Evolutionary conservation across 2,888 invertebrate species (phyloP), one percentile per base, ranked within the genome.

Genomic region (Phaedon cochleariae): DNA sequence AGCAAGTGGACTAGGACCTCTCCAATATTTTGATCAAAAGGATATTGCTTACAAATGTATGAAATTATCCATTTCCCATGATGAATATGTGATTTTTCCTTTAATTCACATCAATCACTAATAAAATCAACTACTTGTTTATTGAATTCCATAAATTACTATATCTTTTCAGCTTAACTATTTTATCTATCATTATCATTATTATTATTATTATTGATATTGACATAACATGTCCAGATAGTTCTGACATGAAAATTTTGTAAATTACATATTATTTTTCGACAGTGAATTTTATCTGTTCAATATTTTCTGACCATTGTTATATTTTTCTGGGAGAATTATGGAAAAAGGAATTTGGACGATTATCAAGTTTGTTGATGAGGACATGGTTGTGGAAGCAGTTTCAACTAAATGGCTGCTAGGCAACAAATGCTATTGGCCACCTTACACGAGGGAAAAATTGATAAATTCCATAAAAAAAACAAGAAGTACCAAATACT

Each of bases 341-440:
- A 46, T 46, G 46, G 46, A 46, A 46, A 17, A 31, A 54, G 31
- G 17, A 17, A 59, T 48, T 29, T 59, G 59, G 49, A 48, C 49
- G 21, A 48, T 59, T 29, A 49, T 48, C 31, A 59, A 20, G 48
- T 59, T 59, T 34, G 10, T 31, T 20, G 49, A 46, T 46, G 34
- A 34, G 34, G 34, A 34, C 12, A 34, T 34, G 34, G 20, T 46
- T 17, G 46, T 46, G 20, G 46, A 46, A 48, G 48, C 59, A 2
- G 31, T 59, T 18, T 49, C 49, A 34, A 59, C 59, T 31, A 31
- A n/a, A 48, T 59, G 59, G 59, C 20, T 49, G 34, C 15, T 59
- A 18, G 59, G 49, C 15, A 51, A 59, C 34, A 59, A 20, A 21
- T 59, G 59, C 59, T 41, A 57, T 45, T 57, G 57, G 57, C 45